phyloP scores from a whole-genome alignment of 2,797 vertebrate species.

The Sternotherus odoratus region DNA sequence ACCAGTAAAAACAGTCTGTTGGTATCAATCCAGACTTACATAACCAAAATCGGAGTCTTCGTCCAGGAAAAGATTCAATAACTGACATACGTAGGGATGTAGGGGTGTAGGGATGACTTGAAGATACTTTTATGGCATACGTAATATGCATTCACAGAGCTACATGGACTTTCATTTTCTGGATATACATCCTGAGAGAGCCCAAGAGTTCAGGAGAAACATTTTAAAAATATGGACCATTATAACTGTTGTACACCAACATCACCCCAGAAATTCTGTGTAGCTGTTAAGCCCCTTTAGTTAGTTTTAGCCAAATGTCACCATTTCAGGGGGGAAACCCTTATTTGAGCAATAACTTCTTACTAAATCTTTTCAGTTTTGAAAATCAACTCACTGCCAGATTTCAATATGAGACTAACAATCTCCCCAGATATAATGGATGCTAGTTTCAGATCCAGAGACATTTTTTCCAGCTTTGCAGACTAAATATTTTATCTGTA shows the following conservation, averaged over 20 bases:
- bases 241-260: rapidly evolving
- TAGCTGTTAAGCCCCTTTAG: neutral
- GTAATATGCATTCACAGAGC: neutral
- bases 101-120: neutral
- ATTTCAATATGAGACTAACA: neutral
- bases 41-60: neutral
- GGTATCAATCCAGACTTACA: neutral
- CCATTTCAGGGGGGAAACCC: neutral
- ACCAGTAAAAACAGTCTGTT: neutral
- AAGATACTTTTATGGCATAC: neutral
- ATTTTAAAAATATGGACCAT: neutral
- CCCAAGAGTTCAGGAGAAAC: rapidly evolving
- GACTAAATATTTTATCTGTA: neutral
- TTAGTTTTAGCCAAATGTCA: slow-evolving; percentile 13
- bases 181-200: neutral
- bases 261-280: neutral
- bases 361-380: neutral
- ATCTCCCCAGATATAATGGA: neutral
- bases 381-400: neutral
- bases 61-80: neutral
- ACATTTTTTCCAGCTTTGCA: neutral
- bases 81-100: neutral
- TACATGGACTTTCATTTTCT: neutral
- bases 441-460: neutral
- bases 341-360: neutral